Percentiles rank a stretch among this genome's conserved stretches.
These are phyloP conservation scores for Ammodytes marinus DNA, from an alignment of 2,113 vertebrate genomes.

Conservation along the genomic window DNA sequence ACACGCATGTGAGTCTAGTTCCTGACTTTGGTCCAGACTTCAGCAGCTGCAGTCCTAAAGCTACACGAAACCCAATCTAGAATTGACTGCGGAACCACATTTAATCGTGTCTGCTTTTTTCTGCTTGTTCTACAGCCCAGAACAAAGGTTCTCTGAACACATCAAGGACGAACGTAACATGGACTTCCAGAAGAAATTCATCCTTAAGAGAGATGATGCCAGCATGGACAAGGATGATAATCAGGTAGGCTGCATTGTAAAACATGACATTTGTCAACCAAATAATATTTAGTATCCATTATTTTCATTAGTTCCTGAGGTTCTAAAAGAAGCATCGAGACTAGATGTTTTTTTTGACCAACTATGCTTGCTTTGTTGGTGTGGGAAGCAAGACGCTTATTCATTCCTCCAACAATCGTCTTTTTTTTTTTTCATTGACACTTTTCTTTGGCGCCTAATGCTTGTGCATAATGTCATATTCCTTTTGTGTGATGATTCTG, in stretches of 20 bases:
- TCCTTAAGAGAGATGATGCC: conserved; percentile 96
- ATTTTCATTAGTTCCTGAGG: background rate
- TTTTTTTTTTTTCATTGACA: conserved; percentile 16
- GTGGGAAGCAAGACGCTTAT: background rate
- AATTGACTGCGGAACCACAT: background rate
- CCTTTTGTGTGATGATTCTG: conserved; percentile 11
- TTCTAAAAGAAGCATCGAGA: conserved; percentile 13
- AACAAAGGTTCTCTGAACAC: conserved; percentile 99
- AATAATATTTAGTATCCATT: no score
- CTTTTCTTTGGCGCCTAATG: conserved; percentile 12
- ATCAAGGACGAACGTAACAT: conserved; percentile 97
- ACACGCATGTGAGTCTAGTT: conserved; percentile 93
- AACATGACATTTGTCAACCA: background rate
- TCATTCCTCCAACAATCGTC: background rate
- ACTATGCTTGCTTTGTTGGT: background rate
- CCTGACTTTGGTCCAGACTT: background rate
- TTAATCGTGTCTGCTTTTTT: no score
- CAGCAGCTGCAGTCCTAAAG: background rate
- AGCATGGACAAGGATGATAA: conserved; percentile 99
- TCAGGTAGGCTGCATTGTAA: conserved; percentile 85
- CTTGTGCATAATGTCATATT: conserved; percentile 16
- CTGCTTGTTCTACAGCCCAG: conserved; percentile 86
- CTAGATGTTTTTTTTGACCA: background rate
- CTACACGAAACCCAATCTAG: background rate
- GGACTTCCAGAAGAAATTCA: conserved; percentile 98